These are phyloP conservation scores for Paramisgurnus dabryanus DNA, from an alignment of 2,113 vertebrate species.

Conservation along the genomic window DNA sequence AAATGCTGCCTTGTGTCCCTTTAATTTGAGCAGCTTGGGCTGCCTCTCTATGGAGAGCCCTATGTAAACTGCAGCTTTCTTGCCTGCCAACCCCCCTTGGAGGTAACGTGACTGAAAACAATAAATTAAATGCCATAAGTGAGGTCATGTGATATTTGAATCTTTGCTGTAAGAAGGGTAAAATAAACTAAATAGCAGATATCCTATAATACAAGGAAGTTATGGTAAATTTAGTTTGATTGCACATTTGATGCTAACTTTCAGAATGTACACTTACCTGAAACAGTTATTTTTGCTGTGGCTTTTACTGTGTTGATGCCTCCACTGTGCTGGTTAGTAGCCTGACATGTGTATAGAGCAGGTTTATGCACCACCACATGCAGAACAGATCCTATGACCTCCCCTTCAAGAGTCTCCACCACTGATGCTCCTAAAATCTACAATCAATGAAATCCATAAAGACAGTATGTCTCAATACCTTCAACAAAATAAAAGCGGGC, in stretches of 20 bases:
- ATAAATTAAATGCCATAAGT: too few species aligned
- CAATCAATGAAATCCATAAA: not conserved
- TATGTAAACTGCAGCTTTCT: too few species aligned
- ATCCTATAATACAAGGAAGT: too few species aligned
- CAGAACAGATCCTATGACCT: constrained; percentile 85
- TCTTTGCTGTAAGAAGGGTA: too few species aligned
- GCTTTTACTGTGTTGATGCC: constrained; percentile 89
- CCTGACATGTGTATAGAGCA: constrained; percentile 90
- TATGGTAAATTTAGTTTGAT: not conserved
- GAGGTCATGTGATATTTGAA: too few species aligned
- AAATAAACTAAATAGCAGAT: too few species aligned
- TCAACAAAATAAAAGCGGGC: too few species aligned
- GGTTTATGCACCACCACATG: constrained; percentile 85
- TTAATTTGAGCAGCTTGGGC: too few species aligned
- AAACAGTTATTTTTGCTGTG: constrained; percentile 83
- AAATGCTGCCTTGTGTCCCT: too few species aligned
- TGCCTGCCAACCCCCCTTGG: too few species aligned
- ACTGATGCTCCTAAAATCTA: constrained; percentile 87
- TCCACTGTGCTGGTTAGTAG: constrained; percentile 90
- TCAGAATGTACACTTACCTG: constrained; percentile 73
- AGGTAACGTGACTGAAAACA: too few species aligned
- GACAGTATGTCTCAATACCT: not conserved
- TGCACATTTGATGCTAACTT: not conserved
- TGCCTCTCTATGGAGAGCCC: too few species aligned
- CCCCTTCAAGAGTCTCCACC: constrained; percentile 84